Percentiles rank a stretch among this genome's conserved stretches.
Conservation (phyloP, 2,797 vertebrate species). For the Myotis daubentonii region DNA sequence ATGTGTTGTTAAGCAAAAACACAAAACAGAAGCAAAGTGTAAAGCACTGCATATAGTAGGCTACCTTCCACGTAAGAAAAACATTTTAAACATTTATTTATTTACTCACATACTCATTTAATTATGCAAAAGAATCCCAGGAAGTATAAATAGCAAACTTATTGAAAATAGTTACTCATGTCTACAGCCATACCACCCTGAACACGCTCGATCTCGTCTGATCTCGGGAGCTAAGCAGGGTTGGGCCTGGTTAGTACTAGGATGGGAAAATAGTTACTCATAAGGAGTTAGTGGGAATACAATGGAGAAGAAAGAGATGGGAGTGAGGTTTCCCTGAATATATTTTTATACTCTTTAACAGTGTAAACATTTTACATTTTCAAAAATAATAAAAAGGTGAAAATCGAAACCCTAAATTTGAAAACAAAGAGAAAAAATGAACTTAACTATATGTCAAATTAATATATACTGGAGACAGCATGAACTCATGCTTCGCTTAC, state of each 20-base stretch:
- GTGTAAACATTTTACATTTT: not conserved
- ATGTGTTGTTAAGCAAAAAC: not conserved
- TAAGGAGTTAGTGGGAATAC: not conserved
- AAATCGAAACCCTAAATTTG: not conserved
- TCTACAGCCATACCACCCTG: not conserved
- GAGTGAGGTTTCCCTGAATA: not conserved
- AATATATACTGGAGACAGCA: not conserved
- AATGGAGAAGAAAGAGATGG: not conserved
- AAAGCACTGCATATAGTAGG: not conserved
- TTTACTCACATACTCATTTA: not conserved
- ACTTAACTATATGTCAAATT: not conserved
- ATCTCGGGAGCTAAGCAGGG: too few relatives aligned
- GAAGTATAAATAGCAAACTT: not conserved
- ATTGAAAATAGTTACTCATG: not conserved
- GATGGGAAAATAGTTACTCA: not conserved
- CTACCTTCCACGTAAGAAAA: not conserved
- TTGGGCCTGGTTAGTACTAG: too few relatives aligned
- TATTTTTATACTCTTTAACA: not conserved
- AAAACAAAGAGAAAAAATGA: constrained; percentile 6
- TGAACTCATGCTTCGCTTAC: not conserved
- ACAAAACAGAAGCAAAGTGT: not conserved
- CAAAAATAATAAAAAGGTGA: constrained; percentile 43
- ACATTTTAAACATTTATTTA: not conserved
- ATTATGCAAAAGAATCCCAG: constrained; percentile 7
- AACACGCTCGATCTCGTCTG: too few relatives aligned